phyloP scores from a whole-genome alignment of 2,113 vertebrate genomes.

The Nycticorax nycticorax region DNA sequence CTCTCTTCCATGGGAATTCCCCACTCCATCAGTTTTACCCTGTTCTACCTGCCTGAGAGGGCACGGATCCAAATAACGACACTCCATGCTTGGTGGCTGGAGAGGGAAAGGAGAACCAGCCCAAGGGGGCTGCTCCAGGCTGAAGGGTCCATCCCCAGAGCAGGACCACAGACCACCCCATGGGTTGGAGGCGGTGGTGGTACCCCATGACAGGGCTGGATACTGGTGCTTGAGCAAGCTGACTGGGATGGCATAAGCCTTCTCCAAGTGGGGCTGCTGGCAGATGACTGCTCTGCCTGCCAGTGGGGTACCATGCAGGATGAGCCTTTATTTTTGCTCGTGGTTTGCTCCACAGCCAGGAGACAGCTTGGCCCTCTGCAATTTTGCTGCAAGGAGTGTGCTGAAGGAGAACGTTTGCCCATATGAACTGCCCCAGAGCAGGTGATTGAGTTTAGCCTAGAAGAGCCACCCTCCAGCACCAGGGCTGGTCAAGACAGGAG shows the following conservation, averaged over 20 bases:
- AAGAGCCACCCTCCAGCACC: background rate
- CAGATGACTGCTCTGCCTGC: background rate
- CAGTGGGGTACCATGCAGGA: too few relatives aligned
- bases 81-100: accelerated
- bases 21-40: background rate
- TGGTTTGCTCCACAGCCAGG: background rate
- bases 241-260: background rate
- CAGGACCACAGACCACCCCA: background rate
- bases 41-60: background rate
- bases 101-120: background rate
- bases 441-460: background rate
- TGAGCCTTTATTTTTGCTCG: background rate
- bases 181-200: background rate
- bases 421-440: background rate
- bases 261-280: background rate
- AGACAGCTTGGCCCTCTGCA: background rate
- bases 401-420: background rate
- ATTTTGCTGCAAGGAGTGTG: background rate
- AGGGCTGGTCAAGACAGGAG: background rate
- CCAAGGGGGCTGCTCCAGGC: background rate
- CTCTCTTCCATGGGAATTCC: background rate
- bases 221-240: background rate
- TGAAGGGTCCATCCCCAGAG: background rate
- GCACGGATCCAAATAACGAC: accelerated
- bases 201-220: background rate